These are phyloP conservation scores for Centroberyx gerrardi DNA, from an alignment of 2,797 vertebrate species.

Conservation along the genomic window DNA sequence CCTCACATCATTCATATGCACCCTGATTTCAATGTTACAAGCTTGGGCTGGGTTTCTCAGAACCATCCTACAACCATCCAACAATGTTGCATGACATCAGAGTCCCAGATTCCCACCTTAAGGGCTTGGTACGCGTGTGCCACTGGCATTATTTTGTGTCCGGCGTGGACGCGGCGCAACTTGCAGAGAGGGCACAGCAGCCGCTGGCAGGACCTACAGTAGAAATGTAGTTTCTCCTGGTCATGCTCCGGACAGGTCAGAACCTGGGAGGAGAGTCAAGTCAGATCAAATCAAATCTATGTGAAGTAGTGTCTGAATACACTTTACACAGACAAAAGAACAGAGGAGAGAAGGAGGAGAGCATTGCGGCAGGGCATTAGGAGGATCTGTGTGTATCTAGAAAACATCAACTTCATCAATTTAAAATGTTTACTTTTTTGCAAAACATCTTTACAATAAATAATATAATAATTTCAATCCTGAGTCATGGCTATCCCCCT, in stretches of 20 bases:
- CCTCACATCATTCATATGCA: neutral
- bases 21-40: neutral
- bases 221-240: constrained; percentile 95
- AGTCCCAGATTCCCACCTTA: constrained; percentile 83
- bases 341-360: neutral
- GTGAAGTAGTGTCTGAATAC: neutral
- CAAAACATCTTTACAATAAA: no score
- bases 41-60: neutral
- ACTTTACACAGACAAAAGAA: neutral
- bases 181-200: constrained; percentile 96
- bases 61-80: neutral
- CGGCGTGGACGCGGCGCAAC: constrained; percentile 91
- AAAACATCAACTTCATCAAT: no score
- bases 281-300: neutral
- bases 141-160: constrained; percentile 94
- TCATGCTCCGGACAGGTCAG: constrained; percentile 95
- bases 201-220: constrained; percentile 94
- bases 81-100: neutral
- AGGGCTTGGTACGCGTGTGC: constrained; percentile 94
- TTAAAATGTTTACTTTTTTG: no score
- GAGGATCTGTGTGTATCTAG: no score
- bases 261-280: constrained; percentile 82
- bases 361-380: no score
- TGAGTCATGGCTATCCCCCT: no score
- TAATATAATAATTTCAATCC: no score